Conservation (phyloP, 2,797 vertebrate genomes). For the Sternarchorhynchus goeldii region DNA sequence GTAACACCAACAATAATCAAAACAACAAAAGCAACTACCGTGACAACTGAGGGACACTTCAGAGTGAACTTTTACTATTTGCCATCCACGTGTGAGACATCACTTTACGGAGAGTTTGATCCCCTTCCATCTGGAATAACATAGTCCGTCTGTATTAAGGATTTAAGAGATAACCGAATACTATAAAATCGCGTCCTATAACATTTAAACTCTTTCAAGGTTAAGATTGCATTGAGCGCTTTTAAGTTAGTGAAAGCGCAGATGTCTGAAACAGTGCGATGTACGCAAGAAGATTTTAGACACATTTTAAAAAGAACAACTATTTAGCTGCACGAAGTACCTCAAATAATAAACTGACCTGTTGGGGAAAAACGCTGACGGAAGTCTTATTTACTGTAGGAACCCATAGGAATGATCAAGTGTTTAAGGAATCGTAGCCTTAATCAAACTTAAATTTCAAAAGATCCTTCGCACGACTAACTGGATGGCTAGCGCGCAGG, state of each 20-base stretch:
- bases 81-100: conserved; percentile 40
- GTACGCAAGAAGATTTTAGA: too few relatives aligned
- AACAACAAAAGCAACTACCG: not conserved
- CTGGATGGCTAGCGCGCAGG: too few relatives aligned
- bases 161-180: conserved; percentile 35
- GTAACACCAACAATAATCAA: not conserved
- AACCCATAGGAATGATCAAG: too few relatives aligned
- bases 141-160: conserved; percentile 44
- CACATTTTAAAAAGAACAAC: too few relatives aligned
- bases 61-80: conserved; percentile 38
- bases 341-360: too few relatives aligned
- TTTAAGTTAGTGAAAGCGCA: not conserved
- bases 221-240: not conserved
- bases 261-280: not conserved
- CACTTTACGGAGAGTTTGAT: conserved; percentile 32
- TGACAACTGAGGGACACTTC: not conserved
- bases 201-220: conserved; percentile 22
- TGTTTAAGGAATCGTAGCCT: too few relatives aligned
- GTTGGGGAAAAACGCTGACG: too few relatives aligned
- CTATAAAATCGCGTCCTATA: conserved; percentile 26
- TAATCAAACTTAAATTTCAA: too few relatives aligned
- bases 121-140: conserved; percentile 47
- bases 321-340: too few relatives aligned
- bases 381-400: too few relatives aligned
- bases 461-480: too few relatives aligned